Base-by-base conservation (phyloP, 1,140 invertebrate genomes). In the Neuroterus valhalla region DNA sequence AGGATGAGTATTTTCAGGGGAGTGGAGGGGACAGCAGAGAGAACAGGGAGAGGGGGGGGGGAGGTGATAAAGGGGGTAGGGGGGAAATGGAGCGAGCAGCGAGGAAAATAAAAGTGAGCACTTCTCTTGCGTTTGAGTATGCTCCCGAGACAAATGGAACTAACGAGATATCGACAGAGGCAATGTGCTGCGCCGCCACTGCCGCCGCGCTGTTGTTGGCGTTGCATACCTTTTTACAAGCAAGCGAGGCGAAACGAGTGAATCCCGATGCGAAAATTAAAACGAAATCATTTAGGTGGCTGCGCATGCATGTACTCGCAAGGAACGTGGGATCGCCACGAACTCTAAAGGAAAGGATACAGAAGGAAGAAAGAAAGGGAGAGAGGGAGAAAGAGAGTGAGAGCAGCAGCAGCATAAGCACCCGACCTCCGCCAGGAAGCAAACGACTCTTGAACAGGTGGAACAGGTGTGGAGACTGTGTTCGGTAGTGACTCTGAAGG, bases 401-500 rank as follows among this genome's bases (percentile, higher is more conserved):
- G 26, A 26, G 31, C n/a, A n/a, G n/a, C n/a, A n/a, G n/a, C n/a
- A 38, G 31, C 31, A 38, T 8, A 1, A 38, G 50, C 50, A 52
- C 15, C 17, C 50, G 11, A 55, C 52, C 52, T 23, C 21, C 52
- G 19, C 21, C 52, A 55, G 55, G 55, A 62, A 62, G 55, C 26
- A 15, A 78, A 48, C 46, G 68, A 75, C 70, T 55, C 72, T 70
- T 45, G 55, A 45, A 31, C 74, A 45, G 71, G 55, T 75, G 44
- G 48, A 72, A 45, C 68, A 48, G 43, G 43, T 69, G 43, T 19
- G 23, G 15, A 38, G 17, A 44, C 15, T 23, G 38, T 70, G 68
- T 72, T 76, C 74, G 23, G 75, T 72, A 76, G 68, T 72, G 67
- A 70, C 71, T 72, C 50, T 46, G 43, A 38, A 68, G 66, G 67